Evolutionary conservation across 2,888 invertebrate genomes (phyloP), one percentile per base, ranked within the genome.

Genomic region (Cetonia aurata): DNA sequence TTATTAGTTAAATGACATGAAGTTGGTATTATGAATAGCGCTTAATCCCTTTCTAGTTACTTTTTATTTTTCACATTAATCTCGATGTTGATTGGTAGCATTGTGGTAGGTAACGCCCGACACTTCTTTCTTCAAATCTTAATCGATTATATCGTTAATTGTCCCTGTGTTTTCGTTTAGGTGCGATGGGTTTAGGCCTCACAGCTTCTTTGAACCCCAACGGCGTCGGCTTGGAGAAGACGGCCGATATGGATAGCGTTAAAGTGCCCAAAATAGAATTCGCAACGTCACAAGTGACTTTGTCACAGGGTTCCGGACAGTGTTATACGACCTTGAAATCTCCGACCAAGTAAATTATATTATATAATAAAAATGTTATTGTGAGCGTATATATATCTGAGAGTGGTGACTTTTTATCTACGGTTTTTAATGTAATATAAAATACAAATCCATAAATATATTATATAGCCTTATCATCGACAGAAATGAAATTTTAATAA

Each of bases 201-300:
- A 87, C 90, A 71, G 88, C 90, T 73, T 89, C 89, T 73, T 86
- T 92, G 73, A 88, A 90, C 75, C 90, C 91, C 69, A 91, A 90
- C 82, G 91, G 91, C 71, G 86, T 86, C 74, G 86, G 86, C 74
- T 86, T 90, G 72, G 90, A 90, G 77, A 86, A 89, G 83, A 90
- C 89, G 80, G 89, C 90, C 69, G 89, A 90, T 50, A 83, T 89
- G 62, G 60, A 53, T 44, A 65, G 17, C 48, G 88, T 89, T 10
- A 37, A 37, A 59, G 82, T 83, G 76, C 85, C 85, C 65, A 89
- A 89, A 86, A 87, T 89, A 86, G 89, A 89, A 73, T 77, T 77
- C 71, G 72, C 79, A n/a, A 76, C 83, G 69, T 82, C 82, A 1
- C 83, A 83, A 75, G 83, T 83, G 71, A 83, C 77, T 68, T 75